Evolutionary conservation across 2,797 vertebrate genomes (phyloP).

Genomic region (Triplophysa bombifrons): DNA sequence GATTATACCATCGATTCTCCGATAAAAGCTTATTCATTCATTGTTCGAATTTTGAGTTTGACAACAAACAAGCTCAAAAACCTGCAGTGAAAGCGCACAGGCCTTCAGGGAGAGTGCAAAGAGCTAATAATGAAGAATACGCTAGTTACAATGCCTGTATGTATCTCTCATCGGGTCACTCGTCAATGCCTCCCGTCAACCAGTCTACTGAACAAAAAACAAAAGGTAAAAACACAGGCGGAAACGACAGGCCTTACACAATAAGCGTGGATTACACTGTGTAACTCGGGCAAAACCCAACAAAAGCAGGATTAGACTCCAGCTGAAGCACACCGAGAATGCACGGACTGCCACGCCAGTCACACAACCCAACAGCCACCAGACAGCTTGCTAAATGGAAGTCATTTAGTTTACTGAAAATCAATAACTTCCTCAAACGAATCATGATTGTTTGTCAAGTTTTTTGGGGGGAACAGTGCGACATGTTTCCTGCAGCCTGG

Average conservation of each 20-base stretch:
- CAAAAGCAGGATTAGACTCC: constrained; percentile 42
- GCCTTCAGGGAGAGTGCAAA: background rate
- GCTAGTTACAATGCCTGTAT: constrained; percentile 15
- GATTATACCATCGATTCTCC: background rate
- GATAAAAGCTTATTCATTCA: background rate
- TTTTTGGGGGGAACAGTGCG: constrained; percentile 48
- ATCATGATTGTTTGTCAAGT: constrained; percentile 58
- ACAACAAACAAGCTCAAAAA: background rate
- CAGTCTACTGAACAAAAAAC: constrained; percentile 6
- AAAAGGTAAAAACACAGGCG: constrained; percentile 10
- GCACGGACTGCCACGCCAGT: constrained; percentile 39
- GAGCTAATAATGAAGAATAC: constrained; percentile 15
- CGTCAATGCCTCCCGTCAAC: constrained; percentile 13
- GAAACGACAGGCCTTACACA: constrained; percentile 42
- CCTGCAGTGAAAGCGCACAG: background rate
- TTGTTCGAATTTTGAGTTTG: background rate
- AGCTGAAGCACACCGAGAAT: constrained; percentile 30
- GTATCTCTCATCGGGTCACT: constrained; percentile 34
- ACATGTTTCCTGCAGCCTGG: constrained; percentile 38
- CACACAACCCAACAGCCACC: constrained; percentile 33
- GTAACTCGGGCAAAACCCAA: constrained; percentile 40
- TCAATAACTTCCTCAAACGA: constrained; percentile 55
- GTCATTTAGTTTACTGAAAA: constrained; percentile 61
- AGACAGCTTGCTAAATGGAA: constrained; percentile 57
- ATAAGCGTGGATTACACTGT: constrained; percentile 35